Base-by-base conservation (phyloP, 2,888 invertebrate genomes). In the Acanthoscelides obtectus region DNA sequence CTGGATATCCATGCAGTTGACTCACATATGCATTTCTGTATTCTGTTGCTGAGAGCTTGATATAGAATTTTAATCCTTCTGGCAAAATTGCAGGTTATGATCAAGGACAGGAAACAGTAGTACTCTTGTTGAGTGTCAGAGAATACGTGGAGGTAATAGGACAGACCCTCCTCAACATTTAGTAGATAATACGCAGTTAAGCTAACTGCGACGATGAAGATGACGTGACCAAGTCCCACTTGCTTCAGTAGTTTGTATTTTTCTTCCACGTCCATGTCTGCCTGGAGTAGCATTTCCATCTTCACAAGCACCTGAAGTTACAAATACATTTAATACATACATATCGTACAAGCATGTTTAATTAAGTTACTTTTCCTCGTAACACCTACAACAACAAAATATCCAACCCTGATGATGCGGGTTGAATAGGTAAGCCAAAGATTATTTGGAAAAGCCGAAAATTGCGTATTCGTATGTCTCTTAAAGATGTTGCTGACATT, bases 31-130 rank as follows among this genome's bases (percentile, higher is more conserved):
- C 66, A 63, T n/a, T 20, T 21, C 45, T 21, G 66, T 19, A 70
- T 22, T 4, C 25, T 65, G 6, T 27, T 67, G 1, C 66, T 21
- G 12, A 70, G 45, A 67, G 66, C 70, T 20, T 67, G 66, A 20
- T 70, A 70, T n/a, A 27, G 22, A 19, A 22, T 70, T 19, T 20
- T 67, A 2, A 70, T 70, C 66, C 19, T 20, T 8, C 64, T n/a
- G 20, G 67, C 70, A 3, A 70, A 20, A 8, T 66, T 63, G 20
- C 63, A 64, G 3, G 67, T 21, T 2, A 70, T 70, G 21, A 70
- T 67, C 8, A 67, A 20, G 4, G 70, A 66, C 63, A 67, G 22
- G 21, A 70, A 70, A 45, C 67, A 70, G 22, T 67, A 67, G 45
- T 70, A 70, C 20, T 45, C 67, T 22, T 66, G 67, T 5, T 67